phyloP scores from a whole-genome alignment of 1,140 invertebrate genomes.

The Platorchestia sp. region DNA sequence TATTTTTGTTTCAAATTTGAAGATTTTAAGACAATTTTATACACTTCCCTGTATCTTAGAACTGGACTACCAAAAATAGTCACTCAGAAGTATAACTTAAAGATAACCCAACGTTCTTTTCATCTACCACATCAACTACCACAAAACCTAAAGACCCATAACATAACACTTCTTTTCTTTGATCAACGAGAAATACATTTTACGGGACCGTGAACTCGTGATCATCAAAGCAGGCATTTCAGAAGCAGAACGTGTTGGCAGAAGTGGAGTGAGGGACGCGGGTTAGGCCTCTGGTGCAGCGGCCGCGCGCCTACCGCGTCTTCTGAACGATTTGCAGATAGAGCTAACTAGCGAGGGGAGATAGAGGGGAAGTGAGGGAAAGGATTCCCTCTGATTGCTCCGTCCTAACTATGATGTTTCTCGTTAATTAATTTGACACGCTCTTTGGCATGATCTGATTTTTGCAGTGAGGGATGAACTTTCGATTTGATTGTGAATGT shows the following conservation, averaged over 20 bases:
- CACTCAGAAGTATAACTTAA: background rate
- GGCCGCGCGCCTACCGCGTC: constrained; percentile 53
- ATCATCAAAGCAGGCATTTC: too few relatives aligned
- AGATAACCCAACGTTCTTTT: too few relatives aligned
- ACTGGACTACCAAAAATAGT: background rate
- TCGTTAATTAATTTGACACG: background rate
- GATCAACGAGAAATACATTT: too few relatives aligned
- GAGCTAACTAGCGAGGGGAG: constrained; percentile 63
- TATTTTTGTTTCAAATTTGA: background rate
- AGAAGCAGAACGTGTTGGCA: background rate
- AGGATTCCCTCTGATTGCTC: constrained; percentile 5
- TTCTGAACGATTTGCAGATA: constrained; percentile 67
- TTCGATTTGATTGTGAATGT: background rate
- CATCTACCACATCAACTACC: too few relatives aligned
- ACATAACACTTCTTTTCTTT: too few relatives aligned
- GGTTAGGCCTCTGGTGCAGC: constrained; percentile 56
- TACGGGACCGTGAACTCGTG: too few relatives aligned
- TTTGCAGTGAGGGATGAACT: background rate
- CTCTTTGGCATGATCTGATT: background rate
- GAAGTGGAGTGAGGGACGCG: background rate
- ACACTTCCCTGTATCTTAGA: background rate
- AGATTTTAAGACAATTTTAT: background rate
- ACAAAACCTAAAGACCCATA: too few relatives aligned
- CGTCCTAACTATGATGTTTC: background rate
- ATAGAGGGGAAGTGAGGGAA: background rate